Conservation (phyloP, 2,888 invertebrate genomes). For the Sipha maydis region DNA sequence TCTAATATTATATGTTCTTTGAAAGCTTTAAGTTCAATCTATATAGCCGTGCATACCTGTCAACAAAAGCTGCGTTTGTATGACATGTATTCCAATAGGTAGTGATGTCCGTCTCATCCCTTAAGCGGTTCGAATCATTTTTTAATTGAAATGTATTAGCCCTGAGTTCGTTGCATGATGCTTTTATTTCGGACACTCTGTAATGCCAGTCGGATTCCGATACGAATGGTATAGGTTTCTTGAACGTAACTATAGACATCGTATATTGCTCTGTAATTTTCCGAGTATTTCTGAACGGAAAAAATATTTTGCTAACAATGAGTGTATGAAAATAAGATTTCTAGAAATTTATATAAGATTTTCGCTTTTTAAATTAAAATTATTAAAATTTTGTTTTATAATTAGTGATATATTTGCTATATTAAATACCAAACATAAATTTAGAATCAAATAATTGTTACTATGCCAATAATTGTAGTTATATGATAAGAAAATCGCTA, state of each 20-base stretch:
- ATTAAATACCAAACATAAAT: not conserved
- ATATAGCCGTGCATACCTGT: constrained; percentile 66
- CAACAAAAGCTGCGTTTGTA: constrained; percentile 78
- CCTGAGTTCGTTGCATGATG: constrained; percentile 73
- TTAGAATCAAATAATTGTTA: no score
- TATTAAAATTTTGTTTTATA: not conserved
- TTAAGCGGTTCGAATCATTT: constrained; percentile 76
- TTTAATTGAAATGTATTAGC: constrained; percentile 78
- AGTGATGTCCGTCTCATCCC: constrained; percentile 80
- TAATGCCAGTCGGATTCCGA: constrained; percentile 78
- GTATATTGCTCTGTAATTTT: not conserved
- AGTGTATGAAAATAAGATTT: no score
- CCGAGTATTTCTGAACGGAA: not conserved
- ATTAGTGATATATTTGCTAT: not conserved
- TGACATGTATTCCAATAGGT: constrained; percentile 81
- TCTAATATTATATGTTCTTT: not conserved
- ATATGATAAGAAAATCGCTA: no score
- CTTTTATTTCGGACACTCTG: constrained; percentile 77
- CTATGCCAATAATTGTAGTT: no score
- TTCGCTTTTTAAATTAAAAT: not conserved
- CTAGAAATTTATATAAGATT: no score
- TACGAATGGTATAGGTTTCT: constrained; percentile 78
- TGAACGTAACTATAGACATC: constrained; percentile 71
- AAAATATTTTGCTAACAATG: not conserved
- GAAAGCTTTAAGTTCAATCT: no score